These are phyloP conservation scores for Syngnathus rostellatus DNA, from an alignment of 2,797 vertebrate genomes.

Conservation along the genomic window DNA sequence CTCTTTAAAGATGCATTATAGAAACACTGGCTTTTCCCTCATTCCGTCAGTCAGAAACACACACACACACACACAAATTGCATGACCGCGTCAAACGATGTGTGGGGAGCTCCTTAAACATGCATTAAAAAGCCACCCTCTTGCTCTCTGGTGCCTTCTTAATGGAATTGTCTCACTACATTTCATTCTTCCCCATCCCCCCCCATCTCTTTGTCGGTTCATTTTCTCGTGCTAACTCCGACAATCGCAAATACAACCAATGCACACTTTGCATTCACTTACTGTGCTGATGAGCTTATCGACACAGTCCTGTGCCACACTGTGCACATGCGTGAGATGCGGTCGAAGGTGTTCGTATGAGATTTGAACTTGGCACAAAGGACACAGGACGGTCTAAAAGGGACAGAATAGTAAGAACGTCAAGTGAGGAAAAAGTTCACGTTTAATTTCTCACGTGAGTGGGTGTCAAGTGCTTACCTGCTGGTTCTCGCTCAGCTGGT, in stretches of 20 bases:
- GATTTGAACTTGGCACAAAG: slow-evolving; percentile 84
- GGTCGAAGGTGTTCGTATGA: slow-evolving; percentile 75
- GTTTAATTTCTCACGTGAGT: neutral
- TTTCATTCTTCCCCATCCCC: slow-evolving; percentile 58
- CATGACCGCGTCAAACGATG: slow-evolving; percentile 64
- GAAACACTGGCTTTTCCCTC: slow-evolving; percentile 68
- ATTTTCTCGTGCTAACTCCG: slow-evolving; percentile 46
- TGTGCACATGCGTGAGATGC: slow-evolving; percentile 94
- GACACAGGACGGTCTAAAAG: slow-evolving; percentile 78
- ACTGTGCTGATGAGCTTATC: slow-evolving; percentile 95
- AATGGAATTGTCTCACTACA: slow-evolving; percentile 70
- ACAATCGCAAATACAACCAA: slow-evolving; percentile 40
- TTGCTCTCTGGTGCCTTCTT: slow-evolving; percentile 67
- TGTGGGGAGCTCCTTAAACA: slow-evolving; percentile 68
- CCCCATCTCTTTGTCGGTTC: slow-evolving; percentile 41
- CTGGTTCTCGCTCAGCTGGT: slow-evolving; percentile 84
- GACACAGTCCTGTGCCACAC: slow-evolving; percentile 91
- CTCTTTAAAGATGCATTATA: slow-evolving; percentile 74
- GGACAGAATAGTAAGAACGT: neutral
- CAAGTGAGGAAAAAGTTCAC: neutral
- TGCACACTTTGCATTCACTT: slow-evolving; percentile 58
- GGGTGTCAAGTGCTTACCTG: slow-evolving; percentile 68
- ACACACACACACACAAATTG: slow-evolving; percentile 46
- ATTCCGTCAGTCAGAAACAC: slow-evolving; percentile 60
- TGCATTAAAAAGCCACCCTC: slow-evolving; percentile 68